These are phyloP conservation scores for Lindbergichthys nudifrons DNA, from an alignment of 2,797 vertebrate species.

Conservation along the genomic window DNA sequence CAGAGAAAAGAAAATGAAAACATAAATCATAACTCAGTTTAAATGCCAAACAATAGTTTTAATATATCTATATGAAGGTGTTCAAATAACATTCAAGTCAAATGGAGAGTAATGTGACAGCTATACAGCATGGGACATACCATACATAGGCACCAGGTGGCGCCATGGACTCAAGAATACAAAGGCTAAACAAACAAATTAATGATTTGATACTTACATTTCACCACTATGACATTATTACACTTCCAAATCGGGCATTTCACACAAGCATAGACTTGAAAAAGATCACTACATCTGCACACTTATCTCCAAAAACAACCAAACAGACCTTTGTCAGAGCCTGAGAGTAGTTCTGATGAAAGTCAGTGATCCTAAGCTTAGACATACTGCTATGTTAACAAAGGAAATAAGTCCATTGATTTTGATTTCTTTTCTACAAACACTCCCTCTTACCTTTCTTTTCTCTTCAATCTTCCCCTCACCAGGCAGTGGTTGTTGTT, in stretches of 20 bases:
- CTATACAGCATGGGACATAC: not conserved
- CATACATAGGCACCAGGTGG: conserved; percentile 55
- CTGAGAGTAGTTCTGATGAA: conserved; percentile 1
- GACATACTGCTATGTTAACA: not conserved
- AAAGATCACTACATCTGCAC: not conserved
- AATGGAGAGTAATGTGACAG: not conserved
- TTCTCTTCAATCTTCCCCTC: conserved; percentile 65
- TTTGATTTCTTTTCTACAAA: not conserved
- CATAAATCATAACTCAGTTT: not conserved
- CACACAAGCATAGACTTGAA: conserved; percentile 5
- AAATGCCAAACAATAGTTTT: not conserved
- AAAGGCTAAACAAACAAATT: not conserved
- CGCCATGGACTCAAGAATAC: not conserved
- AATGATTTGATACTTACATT: not conserved
- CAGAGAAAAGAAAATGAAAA: conserved; percentile 17
- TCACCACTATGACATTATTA: not conserved
- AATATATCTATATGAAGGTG: not conserved
- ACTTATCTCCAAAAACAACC: not conserved
- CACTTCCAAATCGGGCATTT: not conserved
- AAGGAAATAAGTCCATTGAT: not conserved
- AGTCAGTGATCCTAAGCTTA: not conserved
- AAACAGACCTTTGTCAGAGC: not conserved
- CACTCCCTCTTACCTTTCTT: conserved; percentile 60
- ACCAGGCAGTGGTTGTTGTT: conserved; percentile 42
- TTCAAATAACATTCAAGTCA: not conserved